These are phyloP conservation scores for Choloepus didactylus DNA, from an alignment of 2,797 vertebrate species.

Conservation along the genomic window DNA sequence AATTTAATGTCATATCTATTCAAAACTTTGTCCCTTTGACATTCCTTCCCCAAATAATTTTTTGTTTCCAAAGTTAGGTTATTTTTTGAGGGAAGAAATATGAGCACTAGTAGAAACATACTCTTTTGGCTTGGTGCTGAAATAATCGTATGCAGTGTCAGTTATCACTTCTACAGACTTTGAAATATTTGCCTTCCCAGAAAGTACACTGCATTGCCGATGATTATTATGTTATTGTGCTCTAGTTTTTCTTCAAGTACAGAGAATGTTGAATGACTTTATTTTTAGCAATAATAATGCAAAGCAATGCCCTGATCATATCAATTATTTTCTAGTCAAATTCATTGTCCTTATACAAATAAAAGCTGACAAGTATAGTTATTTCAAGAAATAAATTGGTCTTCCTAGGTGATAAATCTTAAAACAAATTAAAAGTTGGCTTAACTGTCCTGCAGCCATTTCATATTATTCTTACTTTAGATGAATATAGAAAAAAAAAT, in stretches of 20 bases:
- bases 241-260: conserved; percentile 44
- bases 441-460: not conserved
- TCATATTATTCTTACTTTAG: conserved; percentile 48
- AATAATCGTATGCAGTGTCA: conserved; percentile 63
- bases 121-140: conserved; percentile 38
- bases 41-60: conserved; percentile 38
- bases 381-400: conserved; percentile 70
- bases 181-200: conserved; percentile 61
- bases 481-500: not conserved
- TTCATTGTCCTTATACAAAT: conserved; percentile 57
- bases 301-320: conserved; percentile 48
- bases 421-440: conserved; percentile 73
- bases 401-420: conserved; percentile 54
- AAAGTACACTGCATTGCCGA: conserved; percentile 59
- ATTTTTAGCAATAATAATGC: conserved; percentile 63
- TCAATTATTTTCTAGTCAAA: conserved; percentile 71
- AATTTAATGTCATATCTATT: conserved; percentile 23
- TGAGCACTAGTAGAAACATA: not conserved
- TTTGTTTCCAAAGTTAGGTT: conserved; percentile 58
- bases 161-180: conserved; percentile 66
- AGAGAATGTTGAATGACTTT: conserved; percentile 69
- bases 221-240: conserved; percentile 34
- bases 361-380: conserved; percentile 67
- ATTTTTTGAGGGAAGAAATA: conserved; percentile 37
- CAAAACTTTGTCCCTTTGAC: not conserved